Conservation (phyloP, 2,888 invertebrate genomes). For the Drosophila monieri region DNA sequence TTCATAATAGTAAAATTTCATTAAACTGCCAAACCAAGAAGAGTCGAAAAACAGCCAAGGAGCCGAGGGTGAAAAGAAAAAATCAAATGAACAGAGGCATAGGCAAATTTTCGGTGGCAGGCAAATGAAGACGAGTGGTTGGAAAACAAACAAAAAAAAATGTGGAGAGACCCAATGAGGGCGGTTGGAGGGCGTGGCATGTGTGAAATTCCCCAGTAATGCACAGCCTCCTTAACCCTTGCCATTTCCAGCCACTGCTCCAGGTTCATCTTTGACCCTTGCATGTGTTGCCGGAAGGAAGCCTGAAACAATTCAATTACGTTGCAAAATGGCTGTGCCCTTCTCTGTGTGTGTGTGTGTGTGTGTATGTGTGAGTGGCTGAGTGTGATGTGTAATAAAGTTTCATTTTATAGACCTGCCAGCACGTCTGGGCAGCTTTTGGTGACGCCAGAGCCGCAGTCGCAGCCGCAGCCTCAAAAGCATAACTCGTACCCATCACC, state of each 20-base stretch:
- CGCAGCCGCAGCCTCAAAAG: constrained; percentile 57
- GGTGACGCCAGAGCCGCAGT: constrained; percentile 55
- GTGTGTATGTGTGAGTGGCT: constrained; percentile 26
- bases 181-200: constrained; percentile 26
- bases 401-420: constrained; percentile 77
- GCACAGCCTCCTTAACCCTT: constrained; percentile 12
- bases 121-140: constrained; percentile 69
- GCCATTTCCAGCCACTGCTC: background rate
- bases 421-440: constrained; percentile 65
- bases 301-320: constrained; percentile 79
- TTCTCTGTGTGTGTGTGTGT: constrained; percentile 28
- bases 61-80: constrained; percentile 10
- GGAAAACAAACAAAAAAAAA: constrained; percentile 12
- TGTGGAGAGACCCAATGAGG: background rate
- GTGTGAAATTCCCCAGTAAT: constrained; percentile 35
- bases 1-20: constrained; percentile 82
- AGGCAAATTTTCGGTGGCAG: constrained; percentile 63
- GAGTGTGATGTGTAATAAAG: constrained; percentile 69
- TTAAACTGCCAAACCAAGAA: constrained; percentile 65
- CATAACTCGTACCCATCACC: constrained; percentile 74
- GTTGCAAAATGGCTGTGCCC: constrained; percentile 61
- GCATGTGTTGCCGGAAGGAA: constrained; percentile 50
- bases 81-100: constrained; percentile 48
- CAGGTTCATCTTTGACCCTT: constrained; percentile 39
- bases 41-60: background rate